Conservation (phyloP, 2,888 invertebrate genomes). For the Agonum fuliginosum region DNA sequence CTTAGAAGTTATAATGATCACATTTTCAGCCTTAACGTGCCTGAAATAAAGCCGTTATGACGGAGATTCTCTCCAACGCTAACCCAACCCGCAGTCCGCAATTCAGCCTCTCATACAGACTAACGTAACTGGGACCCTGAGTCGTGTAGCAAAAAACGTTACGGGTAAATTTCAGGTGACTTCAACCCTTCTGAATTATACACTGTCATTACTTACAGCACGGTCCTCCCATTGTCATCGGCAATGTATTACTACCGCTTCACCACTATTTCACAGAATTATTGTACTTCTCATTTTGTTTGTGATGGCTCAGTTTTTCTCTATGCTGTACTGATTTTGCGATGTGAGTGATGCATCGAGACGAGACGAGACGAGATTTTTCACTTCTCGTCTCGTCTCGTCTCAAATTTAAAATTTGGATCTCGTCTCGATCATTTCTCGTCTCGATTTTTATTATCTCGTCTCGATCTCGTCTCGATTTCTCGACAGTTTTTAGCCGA, state of each 20-base stretch:
- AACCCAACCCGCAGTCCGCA: background rate
- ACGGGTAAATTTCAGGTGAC: slow-evolving; percentile 28
- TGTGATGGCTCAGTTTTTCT: slow-evolving; percentile 9
- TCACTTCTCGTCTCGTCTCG: no score
- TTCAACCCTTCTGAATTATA: slow-evolving; percentile 30
- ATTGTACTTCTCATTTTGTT: slow-evolving; percentile 8
- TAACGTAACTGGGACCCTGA: background rate
- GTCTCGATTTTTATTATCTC: no score
- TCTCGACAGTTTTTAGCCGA: no score
- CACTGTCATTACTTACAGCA: slow-evolving; percentile 21
- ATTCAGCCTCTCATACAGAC: background rate
- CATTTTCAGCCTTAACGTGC: background rate
- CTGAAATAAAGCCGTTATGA: background rate
- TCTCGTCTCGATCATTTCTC: no score
- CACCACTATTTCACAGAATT: background rate
- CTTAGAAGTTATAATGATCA: background rate
- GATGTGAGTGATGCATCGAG: no score
- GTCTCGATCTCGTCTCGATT: no score
- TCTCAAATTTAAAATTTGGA: no score
- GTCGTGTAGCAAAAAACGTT: slow-evolving; percentile 20
- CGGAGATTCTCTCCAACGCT: background rate
- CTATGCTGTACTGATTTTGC: slow-evolving; percentile 27
- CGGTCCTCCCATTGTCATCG: slow-evolving; percentile 27
- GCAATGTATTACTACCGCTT: slow-evolving; percentile 7
- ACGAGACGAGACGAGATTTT: no score